Evolutionary conservation across 1,140 invertebrate species (phyloP), one percentile per base, ranked within the genome.

Genomic region (Drosophila suzukii): DNA sequence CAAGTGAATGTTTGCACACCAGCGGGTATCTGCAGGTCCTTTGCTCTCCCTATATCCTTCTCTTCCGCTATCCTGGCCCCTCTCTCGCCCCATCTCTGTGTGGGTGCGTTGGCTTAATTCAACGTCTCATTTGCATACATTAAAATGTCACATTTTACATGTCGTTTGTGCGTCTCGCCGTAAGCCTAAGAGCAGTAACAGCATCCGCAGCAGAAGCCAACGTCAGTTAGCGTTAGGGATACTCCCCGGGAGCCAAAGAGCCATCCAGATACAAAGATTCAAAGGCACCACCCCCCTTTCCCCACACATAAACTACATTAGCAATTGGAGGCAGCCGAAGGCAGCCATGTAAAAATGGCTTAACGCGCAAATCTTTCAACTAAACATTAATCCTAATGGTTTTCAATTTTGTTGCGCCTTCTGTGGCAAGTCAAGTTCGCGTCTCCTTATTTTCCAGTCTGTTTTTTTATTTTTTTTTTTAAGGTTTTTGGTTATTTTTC

Each of bases 71-170:
- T 56, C 47, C 39, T 38, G 49, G 50, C 20, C 8, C 44, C n/a
- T 24, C 17, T 44, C 17, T 47, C 59, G 20, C 36, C 50, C 24
- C 44, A n/a, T 55, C 59, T 20, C 36, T 53, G 66, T 66, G 73
- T 75, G 77, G 59, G 81, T 81, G 70, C 57, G 44, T 71, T 78
- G 56, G 80, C 73, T 89, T 89, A 89, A 89, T 89, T 89, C 84
- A 84, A 89, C 84, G 84, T 89, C 84, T 89, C 84, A 89, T 89
- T 89, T 89, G 84, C 84, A 89, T 89, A 89, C 84, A 89, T 89
- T 89, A 89, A 89, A 89, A 89, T 89, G 84, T 89, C 84, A 89
- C 84, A 89, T 89, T 89, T 89, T 89, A 89, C 84, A 89, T 89
- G 84, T 86, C 84, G 84, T 84, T 89, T 89, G 84, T 84, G 68